These are phyloP conservation scores for Pherbina coryleti DNA, from an alignment of 2,888 invertebrate genomes.

Conservation along the genomic window DNA sequence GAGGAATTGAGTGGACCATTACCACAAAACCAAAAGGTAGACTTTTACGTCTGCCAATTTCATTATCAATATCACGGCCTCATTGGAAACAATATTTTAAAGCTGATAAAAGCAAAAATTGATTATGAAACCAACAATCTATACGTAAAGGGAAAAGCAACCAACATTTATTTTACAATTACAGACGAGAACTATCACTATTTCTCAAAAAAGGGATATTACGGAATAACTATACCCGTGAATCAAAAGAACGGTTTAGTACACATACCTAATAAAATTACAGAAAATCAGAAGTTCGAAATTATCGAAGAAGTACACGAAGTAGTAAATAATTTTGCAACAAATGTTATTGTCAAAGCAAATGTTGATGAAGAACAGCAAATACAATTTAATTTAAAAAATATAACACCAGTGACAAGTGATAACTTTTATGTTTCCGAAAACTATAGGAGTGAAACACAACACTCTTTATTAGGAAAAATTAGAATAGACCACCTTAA, in stretches of 20 bases:
- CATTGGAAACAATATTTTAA: constrained; percentile 40
- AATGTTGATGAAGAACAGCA: too few species aligned
- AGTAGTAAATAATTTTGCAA: neutral
- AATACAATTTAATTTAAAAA: too few species aligned
- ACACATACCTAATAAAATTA: too few species aligned
- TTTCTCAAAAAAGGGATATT: neutral
- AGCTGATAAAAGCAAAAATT: constrained; percentile 30
- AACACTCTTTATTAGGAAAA: constrained; percentile 11
- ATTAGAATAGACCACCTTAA: constrained; percentile 35
- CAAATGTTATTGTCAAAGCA: neutral
- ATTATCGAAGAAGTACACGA: neutral
- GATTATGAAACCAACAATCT: constrained; percentile 28
- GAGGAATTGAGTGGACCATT: constrained; percentile 32
- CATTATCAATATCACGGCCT: constrained; percentile 41
- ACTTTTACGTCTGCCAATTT: constrained; percentile 39
- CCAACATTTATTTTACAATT: neutral
- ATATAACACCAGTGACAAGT: too few species aligned
- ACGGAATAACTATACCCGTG: too few species aligned
- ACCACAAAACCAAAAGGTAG: constrained; percentile 5
- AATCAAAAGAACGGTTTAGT: neutral
- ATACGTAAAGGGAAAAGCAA: too few species aligned
- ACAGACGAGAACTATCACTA: constrained; percentile 19
- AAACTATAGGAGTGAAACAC: neutral
- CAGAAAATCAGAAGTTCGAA: neutral
- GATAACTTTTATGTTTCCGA: too few species aligned